Evolutionary conservation across 2,113 vertebrate species (phyloP), one percentile per base, ranked within the genome.

Genomic region (Stigmatopora argus): DNA sequence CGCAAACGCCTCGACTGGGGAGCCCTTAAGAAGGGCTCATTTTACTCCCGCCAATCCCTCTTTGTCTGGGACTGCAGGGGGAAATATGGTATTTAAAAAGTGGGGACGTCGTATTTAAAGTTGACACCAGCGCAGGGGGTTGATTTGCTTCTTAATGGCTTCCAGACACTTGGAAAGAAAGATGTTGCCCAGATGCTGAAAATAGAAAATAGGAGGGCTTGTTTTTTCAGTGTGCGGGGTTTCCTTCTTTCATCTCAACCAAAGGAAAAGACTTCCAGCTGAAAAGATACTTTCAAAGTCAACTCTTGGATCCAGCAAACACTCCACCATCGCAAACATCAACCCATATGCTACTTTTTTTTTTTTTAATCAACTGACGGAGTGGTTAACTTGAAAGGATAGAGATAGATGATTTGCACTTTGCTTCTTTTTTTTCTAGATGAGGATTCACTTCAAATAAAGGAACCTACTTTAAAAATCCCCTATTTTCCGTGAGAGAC

Each of bases 1-100:
- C 61, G 74, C 67, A 64, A 31, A 31, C 64, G 72, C 68, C 64
- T 80, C 49, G 73, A 72, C 66, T 67, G 70, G 51, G 71, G 64
- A 77, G 77, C 79, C 79, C 70, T 64, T 46, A 72, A 75, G 79
- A 79, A 61, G 18, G 26, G 64, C 63, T 81, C 67, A 31, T 81
- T 72, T 81, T 79, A 75, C 70, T 64, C 44, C 55, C 65, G 63
- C 76, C 75, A 62, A 71, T 71, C 70, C 64, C 69, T 58, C 13
- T 38, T 66, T 61, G 31, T 69, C 62, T 62, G 56, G 21, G 18
- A 58, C 56, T 60, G 18, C 49, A 64, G 45, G 53, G 38, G 59
- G n/a, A 69, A 77, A 71, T 65, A 59, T 65, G 69, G 1, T 64
- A 60, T 60, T 64, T 5, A 64, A 73, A 74, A 44, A 18, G 26